A percentile compares a stretch with the other conserved stretches of the same genome.
Conservation (phyloP, 2,888 invertebrate genomes). For the Aspidiotus rigidus region DNA sequence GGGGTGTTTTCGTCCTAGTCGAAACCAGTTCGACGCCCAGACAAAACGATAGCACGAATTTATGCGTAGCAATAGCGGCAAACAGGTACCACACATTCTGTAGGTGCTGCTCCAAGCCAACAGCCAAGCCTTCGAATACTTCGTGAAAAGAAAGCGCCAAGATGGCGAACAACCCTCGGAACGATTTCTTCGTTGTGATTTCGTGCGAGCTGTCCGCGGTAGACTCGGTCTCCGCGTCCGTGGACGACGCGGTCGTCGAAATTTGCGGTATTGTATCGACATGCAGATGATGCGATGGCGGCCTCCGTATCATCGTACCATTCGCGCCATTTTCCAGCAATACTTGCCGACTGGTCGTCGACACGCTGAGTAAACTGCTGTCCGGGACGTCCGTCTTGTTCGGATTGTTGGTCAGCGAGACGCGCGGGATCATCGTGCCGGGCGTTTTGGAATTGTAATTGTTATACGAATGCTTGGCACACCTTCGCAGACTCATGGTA, state of each 20-base stretch:
- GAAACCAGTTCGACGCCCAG: conserved; percentile 56
- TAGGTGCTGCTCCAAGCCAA: conserved; percentile 61
- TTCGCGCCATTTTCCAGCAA: conserved; percentile 38
- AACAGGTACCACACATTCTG: conserved; percentile 56
- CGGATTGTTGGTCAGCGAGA: conserved; percentile 38
- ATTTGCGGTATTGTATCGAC: conserved; percentile 32
- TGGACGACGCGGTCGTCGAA: conserved; percentile 15
- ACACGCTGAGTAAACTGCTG: conserved; percentile 34
- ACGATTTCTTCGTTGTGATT: conserved; percentile 38
- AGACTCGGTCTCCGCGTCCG: conserved; percentile 35
- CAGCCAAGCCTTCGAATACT: conserved; percentile 64
- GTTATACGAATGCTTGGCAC: conserved; percentile 37
- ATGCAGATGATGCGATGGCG: conserved; percentile 32
- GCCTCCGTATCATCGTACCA: conserved; percentile 19
- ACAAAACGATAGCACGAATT: conserved; percentile 57
- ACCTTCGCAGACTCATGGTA: conserved; percentile 49
- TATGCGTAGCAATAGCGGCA: conserved; percentile 58
- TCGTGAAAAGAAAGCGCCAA: conserved; percentile 60
- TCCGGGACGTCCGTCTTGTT: conserved; percentile 32
- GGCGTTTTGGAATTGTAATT: conserved; percentile 6
- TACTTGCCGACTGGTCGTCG: conserved; percentile 40
- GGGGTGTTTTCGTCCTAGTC: conserved; percentile 45
- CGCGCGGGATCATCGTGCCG: conserved; percentile 40
- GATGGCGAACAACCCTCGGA: conserved; percentile 53
- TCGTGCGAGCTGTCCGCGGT: conserved; percentile 30